phyloP scores from a whole-genome alignment of 2,113 vertebrate species.

The Aspiorhynchus laticeps region DNA sequence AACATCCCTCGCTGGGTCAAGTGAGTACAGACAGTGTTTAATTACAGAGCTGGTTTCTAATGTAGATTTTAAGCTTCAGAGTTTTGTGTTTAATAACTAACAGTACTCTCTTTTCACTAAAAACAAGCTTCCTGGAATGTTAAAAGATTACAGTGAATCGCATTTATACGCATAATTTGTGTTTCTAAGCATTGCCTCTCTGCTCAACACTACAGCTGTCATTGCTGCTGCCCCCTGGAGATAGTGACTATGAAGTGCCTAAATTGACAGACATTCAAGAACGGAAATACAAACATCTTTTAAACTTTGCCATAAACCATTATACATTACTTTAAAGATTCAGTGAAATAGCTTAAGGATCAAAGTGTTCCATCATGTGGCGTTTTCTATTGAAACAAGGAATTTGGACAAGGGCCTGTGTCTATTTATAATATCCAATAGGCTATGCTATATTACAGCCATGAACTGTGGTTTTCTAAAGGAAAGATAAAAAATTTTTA shows the following conservation, averaged over 20 bases:
- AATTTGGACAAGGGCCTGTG: not conserved
- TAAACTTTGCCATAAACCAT: not conserved
- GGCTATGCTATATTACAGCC: not conserved
- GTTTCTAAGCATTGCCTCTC: not conserved
- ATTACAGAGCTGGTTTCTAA: not conserved
- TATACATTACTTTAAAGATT: not conserved
- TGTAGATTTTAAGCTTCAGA: not conserved
- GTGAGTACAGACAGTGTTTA: slow-evolving; percentile 8
- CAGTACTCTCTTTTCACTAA: not conserved
- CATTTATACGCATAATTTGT: not conserved
- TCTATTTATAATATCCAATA: not conserved
- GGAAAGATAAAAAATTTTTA: too few species aligned
- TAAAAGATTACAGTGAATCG: not conserved
- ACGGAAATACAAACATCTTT: not conserved
- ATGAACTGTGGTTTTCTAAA: not conserved
- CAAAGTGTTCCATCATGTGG: not conserved
- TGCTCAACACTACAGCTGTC: not conserved
- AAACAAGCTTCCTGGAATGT: not conserved
- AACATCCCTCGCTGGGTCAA: slow-evolving; percentile 15
- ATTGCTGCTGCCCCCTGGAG: slow-evolving; percentile 19
- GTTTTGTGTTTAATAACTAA: not conserved
- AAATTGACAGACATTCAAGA: slow-evolving; percentile 13
- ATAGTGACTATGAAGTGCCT: not conserved
- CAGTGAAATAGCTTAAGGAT: not conserved
- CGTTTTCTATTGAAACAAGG: not conserved